Evolutionary conservation across 2,888 invertebrate species (phyloP).

Genomic region (Cheilosia grossa): DNA sequence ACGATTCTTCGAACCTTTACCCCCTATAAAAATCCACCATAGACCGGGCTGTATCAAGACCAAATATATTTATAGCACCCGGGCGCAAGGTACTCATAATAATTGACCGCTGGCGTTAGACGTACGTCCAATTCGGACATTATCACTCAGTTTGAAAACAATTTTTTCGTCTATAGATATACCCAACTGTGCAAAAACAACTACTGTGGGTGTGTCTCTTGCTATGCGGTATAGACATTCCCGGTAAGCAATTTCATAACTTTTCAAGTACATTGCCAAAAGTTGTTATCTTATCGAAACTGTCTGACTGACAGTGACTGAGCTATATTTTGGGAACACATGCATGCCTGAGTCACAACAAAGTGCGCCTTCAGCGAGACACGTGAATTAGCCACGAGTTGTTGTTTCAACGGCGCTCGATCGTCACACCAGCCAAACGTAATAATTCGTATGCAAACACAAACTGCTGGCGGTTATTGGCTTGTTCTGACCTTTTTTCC

Average conservation of each 20-base stretch:
- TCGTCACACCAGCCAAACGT: slow-evolving; percentile 32
- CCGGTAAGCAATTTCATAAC: slow-evolving; percentile 15
- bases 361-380: slow-evolving; percentile 13
- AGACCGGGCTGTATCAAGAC: not conserved
- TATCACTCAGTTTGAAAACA: slow-evolving; percentile 4
- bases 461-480: slow-evolving; percentile 1
- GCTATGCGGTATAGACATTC: not conserved
- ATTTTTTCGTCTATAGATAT: not conserved
- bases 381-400: slow-evolving; percentile 46
- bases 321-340: slow-evolving; percentile 19
- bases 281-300: slow-evolving; percentile 24
- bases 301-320: slow-evolving; percentile 35
- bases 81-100: not conserved
- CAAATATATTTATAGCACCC: slow-evolving; percentile 11
- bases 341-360: not conserved
- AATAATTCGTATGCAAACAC: slow-evolving; percentile 41
- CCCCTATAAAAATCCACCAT: not conserved
- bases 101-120: not conserved
- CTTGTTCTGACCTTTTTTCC: slow-evolving; percentile 16
- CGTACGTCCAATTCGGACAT: slow-evolving; percentile 18
- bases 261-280: slow-evolving; percentile 35
- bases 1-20: not conserved
- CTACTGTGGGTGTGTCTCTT: not conserved
- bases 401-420: not conserved
- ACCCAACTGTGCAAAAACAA: not conserved